Evolutionary conservation across 2,888 invertebrate genomes (phyloP), one percentile per base, ranked within the genome.

Genomic region (Amphimallon solstitiale): DNA sequence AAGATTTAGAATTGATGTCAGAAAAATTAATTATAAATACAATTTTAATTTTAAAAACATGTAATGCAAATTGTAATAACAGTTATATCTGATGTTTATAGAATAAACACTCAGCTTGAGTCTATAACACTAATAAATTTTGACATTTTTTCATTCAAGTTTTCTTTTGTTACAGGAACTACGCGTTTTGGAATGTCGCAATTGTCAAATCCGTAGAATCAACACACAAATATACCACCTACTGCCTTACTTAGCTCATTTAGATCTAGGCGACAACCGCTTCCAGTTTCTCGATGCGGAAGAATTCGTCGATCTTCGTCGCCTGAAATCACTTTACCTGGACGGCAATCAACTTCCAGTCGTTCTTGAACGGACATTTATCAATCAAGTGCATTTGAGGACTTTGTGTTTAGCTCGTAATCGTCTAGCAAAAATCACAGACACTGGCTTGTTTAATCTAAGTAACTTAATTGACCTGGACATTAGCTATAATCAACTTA

Each of bases 151-250:
- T n/a, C n/a, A n/a, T n/a, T n/a, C n/a, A n/a, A n/a, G n/a, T 64
- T 49, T 51, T 65, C 68, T 71, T 74, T 70, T 70, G 68, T 86
- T 87, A 67, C 88, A 91, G 86, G 89, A 90, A 75, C 83, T 94
- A 68, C 86, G 86, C 77, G 83, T 87, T 68, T 87, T 94, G 72
- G 89, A 88, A 77, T 92, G 93, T 79, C 86, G 92, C 71, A 84
- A 86, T 71, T 94, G 93, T 81, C 85, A 87, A 64, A 82, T 94
- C 72, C 86, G 87, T 75, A 87, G 90, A 79, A 88, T 93, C 74
- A 93, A 93, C 83, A 89, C 91, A 7, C 90, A 92, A 79, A 87
- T 93, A 74, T 93, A 92, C 83, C 90, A 92, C 79, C 85, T 92
- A 75, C 86, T 91, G 75, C 87, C 91, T 68, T 88, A 88, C 77